Conservation (phyloP, 2,113 vertebrate genomes). For the Mesoclemmys tuberculata region DNA sequence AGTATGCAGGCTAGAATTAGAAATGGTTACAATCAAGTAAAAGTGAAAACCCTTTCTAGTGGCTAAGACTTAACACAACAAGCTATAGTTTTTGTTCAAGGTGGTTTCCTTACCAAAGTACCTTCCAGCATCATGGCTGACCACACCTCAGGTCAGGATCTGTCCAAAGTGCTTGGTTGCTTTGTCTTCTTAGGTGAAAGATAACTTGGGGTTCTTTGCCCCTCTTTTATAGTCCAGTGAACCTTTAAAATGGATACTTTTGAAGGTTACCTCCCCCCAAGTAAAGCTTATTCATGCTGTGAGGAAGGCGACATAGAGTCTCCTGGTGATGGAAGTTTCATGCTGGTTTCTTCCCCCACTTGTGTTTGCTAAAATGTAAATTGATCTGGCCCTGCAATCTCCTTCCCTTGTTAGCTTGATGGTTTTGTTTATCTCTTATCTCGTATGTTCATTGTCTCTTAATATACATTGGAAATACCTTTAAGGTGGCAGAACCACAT, state of each 20-base stretch:
- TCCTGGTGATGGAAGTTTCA: not conserved
- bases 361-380: not conserved
- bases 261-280: not conserved
- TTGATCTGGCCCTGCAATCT: not conserved
- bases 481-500: not conserved
- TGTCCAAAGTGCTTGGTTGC: not conserved
- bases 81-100: not conserved
- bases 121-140: not conserved
- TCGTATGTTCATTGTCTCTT: not conserved
- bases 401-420: not conserved
- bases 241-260: not conserved
- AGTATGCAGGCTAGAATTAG: too few species aligned
- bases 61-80: not conserved
- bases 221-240: not conserved
- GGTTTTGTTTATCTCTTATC: not conserved
- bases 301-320: not conserved
- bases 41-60: not conserved
- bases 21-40: not conserved
- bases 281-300: not conserved
- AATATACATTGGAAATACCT: not conserved
- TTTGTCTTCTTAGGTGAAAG: not conserved
- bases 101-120: not conserved
- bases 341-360: not conserved
- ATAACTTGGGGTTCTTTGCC: not conserved
- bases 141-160: not conserved